phyloP scores from a whole-genome alignment of 2,888 invertebrate species.

The Xestia ashworthii region DNA sequence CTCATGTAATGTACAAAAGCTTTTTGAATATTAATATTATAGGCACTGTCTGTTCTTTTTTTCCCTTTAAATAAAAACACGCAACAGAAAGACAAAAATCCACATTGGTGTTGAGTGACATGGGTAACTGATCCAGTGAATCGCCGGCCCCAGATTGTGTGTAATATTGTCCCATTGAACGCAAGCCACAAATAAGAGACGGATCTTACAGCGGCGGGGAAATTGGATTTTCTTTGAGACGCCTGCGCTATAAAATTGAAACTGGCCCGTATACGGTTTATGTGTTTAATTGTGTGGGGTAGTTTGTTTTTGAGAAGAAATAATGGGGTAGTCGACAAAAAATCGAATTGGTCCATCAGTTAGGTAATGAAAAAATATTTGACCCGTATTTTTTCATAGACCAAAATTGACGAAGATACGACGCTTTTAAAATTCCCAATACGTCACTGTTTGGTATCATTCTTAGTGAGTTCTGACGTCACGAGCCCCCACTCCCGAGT shows the following conservation, averaged over 20 bases:
- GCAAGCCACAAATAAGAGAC: slow-evolving; percentile 78
- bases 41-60: not conserved
- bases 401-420: too few relatives aligned
- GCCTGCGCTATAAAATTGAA: slow-evolving; percentile 72
- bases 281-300: slow-evolving; percentile 52
- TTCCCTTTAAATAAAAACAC: not conserved
- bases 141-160: slow-evolving; percentile 70
- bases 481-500: too few relatives aligned
- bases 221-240: slow-evolving; percentile 80
- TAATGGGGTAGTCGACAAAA: too few relatives aligned
- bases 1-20: too few relatives aligned
- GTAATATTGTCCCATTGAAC: slow-evolving; percentile 78
- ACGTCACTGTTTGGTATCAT: too few relatives aligned
- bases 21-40: too few relatives aligned
- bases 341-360: too few relatives aligned
- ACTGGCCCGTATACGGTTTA: slow-evolving; percentile 55
- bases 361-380: too few relatives aligned
- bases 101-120: slow-evolving; percentile 56
- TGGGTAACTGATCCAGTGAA: slow-evolving; percentile 66
- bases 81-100: slow-evolving; percentile 40
- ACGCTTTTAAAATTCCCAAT: too few relatives aligned
- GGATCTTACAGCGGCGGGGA: slow-evolving; percentile 70
- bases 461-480: too few relatives aligned
- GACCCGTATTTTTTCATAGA: too few relatives aligned
- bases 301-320: not conserved